These are phyloP conservation scores for Drosophila yakuba DNA, from an alignment of 1,140 invertebrate species.

Conservation along the genomic window DNA sequence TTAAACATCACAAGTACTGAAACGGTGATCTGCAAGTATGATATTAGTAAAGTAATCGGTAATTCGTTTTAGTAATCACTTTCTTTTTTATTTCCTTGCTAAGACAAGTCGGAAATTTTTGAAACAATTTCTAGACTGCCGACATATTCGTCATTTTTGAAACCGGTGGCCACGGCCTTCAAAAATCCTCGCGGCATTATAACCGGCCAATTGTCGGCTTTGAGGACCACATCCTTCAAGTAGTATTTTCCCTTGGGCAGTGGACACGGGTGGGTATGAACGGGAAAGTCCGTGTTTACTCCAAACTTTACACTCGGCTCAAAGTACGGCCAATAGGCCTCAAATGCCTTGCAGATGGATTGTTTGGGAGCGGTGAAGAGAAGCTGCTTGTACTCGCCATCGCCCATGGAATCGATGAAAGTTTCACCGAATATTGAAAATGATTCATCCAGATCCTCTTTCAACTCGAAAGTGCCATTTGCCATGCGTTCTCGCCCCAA, in stretches of 20 bases:
- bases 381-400: constrained; percentile 31
- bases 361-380: constrained; percentile 3
- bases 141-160: background rate
- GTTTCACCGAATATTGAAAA: constrained; percentile 12
- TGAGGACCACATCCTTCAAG: constrained; percentile 17
- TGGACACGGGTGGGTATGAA: constrained; percentile 26
- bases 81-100: background rate
- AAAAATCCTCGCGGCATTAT: constrained; percentile 24
- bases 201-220: constrained; percentile 31
- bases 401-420: constrained; percentile 18
- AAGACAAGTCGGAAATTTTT: background rate
- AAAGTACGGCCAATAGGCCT: constrained; percentile 8
- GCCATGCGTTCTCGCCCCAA: constrained; percentile 18
- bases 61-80: no score
- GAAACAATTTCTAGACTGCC: background rate
- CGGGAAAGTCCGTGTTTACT: constrained; percentile 32
- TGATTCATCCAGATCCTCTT: constrained; percentile 12
- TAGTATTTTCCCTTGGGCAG: constrained; percentile 33
- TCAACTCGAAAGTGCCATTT: constrained; percentile 34
- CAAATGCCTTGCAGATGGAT: constrained; percentile 21
- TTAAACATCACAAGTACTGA: no score
- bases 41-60: no score
- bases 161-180: constrained; percentile 1
- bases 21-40: no score
- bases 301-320: constrained; percentile 1